Base-by-base conservation (phyloP, 2,888 invertebrate genomes). In the Encarsia formosa region DNA sequence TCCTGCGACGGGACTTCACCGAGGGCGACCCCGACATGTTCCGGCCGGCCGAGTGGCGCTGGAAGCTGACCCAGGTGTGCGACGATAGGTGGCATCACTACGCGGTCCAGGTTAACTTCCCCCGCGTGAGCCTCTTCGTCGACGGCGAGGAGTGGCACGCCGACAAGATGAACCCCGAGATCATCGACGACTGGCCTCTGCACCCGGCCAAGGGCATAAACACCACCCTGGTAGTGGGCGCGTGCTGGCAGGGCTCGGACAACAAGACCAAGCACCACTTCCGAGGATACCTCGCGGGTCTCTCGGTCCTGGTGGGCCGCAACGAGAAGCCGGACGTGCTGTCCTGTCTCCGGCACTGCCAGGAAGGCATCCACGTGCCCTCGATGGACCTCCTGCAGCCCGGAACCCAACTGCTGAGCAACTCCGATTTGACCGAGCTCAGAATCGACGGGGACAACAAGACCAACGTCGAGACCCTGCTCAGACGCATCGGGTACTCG, bases 51-150 rank as follows among this genome's bases (percentile, higher is more conserved):
- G 98, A 99, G 76, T 99, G 97, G 96, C 83, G 98, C 62, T 99
- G 97, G 97, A 92, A 93, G 75, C 79, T 97, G 49, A 86, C 92
- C 0, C 91, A 94, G 79, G 89, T 91, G 44, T 98, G 98, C 77
- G 98, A 99, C 77, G 91, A 94, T 74, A 89, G 93, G 68, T 99
- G 98, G 98, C 98, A 99, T 79, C 96, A 97, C 77, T 98, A 94
- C 77, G 91, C 95, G 0, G 80, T 98, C 37, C 92, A 91, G 71
- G 88, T 97, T 4, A 87, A 93, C 61, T 92, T 95, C 79, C 91
- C 94, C 1, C 89, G 89, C 69, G 90, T 94, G 39, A 86, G 86
- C 58, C 79, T 97, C 54, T 90, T 83, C 72, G 85, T 97, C 56
- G 97, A 97, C 75, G 97, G 96, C 0, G 86, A 86, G 66, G 77